Percentiles rank a stretch among this genome's conserved stretches.
Conservation (phyloP, 2,888 invertebrate genomes). For the Tridacna crocea region DNA sequence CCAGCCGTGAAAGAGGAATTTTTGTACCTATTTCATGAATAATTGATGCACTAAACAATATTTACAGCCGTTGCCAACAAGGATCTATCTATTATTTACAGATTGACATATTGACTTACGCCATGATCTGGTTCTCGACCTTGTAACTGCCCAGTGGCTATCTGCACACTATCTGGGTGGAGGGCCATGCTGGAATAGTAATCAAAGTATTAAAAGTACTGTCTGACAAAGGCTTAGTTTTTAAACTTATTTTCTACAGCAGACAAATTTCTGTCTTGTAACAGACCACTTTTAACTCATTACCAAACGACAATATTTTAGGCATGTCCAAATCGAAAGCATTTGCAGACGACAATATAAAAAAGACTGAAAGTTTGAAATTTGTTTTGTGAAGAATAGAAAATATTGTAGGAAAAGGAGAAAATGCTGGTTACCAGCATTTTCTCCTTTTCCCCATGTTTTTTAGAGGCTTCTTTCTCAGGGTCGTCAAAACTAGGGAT, state of each 20-base stretch:
- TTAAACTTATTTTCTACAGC: no score
- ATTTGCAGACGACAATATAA: no score
- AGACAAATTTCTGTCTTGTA: no score
- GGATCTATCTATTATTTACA: slow-evolving; percentile 1
- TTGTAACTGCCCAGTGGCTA: slow-evolving; percentile 92
- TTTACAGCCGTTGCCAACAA: slow-evolving; percentile 24
- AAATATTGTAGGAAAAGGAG: background rate
- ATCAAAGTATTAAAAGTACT: background rate
- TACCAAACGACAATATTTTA: no score
- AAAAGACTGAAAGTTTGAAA: no score
- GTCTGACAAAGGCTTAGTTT: no score
- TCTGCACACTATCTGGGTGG: slow-evolving; percentile 94
- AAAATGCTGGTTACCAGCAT: background rate
- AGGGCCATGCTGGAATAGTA: slow-evolving; percentile 90
- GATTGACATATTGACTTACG: slow-evolving; percentile 60
- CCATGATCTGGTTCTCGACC: slow-evolving; percentile 68
- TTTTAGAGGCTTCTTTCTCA: no score
- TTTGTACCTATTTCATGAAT: slow-evolving; percentile 8
- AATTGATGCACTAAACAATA: slow-evolving; percentile 22
- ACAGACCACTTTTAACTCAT: no score
- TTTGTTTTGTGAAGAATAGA: background rate
- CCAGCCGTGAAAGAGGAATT: background rate
- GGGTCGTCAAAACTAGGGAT: no score
- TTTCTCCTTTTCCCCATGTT: no score
- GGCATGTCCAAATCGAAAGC: no score